phyloP scores from a whole-genome alignment of 2,113 vertebrate species.

The Cathartes aura region DNA sequence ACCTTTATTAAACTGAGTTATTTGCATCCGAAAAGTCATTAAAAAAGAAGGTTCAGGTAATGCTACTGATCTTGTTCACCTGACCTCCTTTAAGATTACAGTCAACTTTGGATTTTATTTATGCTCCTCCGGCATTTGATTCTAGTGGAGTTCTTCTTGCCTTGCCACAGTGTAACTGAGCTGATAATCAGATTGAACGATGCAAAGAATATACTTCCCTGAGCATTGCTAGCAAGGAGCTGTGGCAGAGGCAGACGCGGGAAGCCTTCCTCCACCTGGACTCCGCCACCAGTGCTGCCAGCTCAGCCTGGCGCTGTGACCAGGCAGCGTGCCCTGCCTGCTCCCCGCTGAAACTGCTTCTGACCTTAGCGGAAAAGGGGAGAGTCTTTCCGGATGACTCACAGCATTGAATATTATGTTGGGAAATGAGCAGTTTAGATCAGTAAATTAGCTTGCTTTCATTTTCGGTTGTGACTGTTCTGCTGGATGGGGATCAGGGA shows the following conservation, averaged over 20 bases:
- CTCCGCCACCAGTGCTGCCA: not conserved
- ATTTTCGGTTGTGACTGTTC: not conserved
- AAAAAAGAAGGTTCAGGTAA: not conserved
- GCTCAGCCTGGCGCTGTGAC: not conserved
- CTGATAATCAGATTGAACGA: not conserved
- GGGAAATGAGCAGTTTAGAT: not conserved
- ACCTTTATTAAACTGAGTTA: constrained; percentile 7
- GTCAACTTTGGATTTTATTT: not conserved
- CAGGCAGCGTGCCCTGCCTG: not conserved
- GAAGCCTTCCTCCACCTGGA: not conserved
- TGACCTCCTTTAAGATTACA: not conserved
- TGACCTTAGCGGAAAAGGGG: constrained; percentile 5
- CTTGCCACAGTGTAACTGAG: not conserved
- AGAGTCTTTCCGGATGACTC: constrained; percentile 23
- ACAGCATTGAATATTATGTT: not conserved
- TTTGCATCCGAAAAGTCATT: constrained; percentile 15
- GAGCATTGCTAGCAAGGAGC: not conserved
- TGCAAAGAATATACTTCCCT: not conserved
- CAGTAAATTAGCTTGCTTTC: constrained; percentile 25
- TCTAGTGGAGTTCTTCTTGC: not conserved
- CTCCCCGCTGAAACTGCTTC: not conserved
- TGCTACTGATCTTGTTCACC: not conserved
- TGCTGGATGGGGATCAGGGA: not conserved
- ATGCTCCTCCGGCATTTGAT: not conserved
- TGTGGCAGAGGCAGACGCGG: not conserved